Evolutionary conservation across 2,797 vertebrate species (phyloP).

Genomic region (Enteromius mattozi): DNA sequence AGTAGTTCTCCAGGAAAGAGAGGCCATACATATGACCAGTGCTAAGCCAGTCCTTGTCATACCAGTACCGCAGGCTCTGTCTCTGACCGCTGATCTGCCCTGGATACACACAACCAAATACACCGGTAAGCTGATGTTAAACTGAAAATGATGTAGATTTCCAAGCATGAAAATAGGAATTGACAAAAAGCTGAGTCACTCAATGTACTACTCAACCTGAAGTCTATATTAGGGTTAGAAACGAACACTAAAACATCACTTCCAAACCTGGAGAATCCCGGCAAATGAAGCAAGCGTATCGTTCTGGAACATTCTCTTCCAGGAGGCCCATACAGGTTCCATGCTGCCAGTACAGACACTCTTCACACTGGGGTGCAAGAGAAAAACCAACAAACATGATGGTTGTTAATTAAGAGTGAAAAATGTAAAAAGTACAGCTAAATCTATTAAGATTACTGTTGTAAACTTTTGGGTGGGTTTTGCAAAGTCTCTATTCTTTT

Average conservation of each 20-base stretch:
- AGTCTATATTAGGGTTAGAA: background rate
- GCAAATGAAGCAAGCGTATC: conserved; percentile 94
- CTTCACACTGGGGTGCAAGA: conserved; percentile 86
- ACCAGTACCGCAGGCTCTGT: conserved; percentile 93
- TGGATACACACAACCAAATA: conserved; percentile 50
- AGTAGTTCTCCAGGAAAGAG: conserved; percentile 95
- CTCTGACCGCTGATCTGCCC: conserved; percentile 83
- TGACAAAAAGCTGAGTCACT: background rate
- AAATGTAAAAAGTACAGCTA: background rate
- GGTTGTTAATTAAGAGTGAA: background rate
- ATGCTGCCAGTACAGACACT: conserved; percentile 97
- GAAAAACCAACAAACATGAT: background rate
- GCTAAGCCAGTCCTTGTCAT: conserved; percentile 93
- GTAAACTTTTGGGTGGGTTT: background rate
- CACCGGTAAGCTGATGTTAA: background rate
- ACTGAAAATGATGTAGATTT: background rate
- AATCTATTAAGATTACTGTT: background rate
- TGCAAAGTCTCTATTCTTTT: background rate
- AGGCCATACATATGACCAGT: conserved; percentile 94
- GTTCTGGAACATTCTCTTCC: conserved; percentile 94
- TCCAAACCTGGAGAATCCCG: conserved; percentile 91
- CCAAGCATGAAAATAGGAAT: too few species aligned
- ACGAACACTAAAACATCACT: background rate
- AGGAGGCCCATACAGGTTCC: conserved; percentile 97
- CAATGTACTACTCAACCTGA: background rate